These are phyloP conservation scores for Chymomyza caudatula DNA, from an alignment of 2,888 invertebrate genomes.

Conservation along the genomic window DNA sequence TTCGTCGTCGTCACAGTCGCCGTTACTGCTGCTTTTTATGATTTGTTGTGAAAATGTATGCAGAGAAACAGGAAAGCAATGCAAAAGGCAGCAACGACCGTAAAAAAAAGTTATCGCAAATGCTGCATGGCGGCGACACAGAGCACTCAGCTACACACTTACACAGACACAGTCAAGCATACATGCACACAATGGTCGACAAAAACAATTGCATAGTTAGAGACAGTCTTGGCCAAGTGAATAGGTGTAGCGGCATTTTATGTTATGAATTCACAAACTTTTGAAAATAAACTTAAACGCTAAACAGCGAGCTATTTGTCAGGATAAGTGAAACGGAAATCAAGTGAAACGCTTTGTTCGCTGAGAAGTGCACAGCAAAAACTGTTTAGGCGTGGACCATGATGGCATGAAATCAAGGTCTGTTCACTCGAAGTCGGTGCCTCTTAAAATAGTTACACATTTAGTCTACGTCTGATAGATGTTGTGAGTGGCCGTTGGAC, in stretches of 20 bases:
- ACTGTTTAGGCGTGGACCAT: too few relatives aligned
- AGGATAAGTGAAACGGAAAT: too few relatives aligned
- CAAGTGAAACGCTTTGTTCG: too few relatives aligned
- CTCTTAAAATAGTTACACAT: too few relatives aligned
- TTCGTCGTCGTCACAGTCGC: constrained; percentile 16
- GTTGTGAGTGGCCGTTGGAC: too few relatives aligned
- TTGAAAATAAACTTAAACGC: too few relatives aligned
- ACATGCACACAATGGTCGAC: constrained; percentile 37
- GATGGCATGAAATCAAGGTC: too few relatives aligned
- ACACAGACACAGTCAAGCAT: constrained; percentile 10
- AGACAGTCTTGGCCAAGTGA: constrained; percentile 29
- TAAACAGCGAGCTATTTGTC: too few relatives aligned
- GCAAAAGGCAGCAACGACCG: background rate
- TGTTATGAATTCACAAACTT: too few relatives aligned
- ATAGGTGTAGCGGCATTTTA: constrained; percentile 11
- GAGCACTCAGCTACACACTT: constrained; percentile 24
- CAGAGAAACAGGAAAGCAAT: constrained; percentile 59
- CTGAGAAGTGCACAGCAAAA: too few relatives aligned
- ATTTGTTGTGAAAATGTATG: constrained; percentile 66
- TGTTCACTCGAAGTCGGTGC: too few relatives aligned
- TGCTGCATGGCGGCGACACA: constrained; percentile 45
- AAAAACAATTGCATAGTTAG: constrained; percentile 35
- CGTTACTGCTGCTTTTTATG: constrained; percentile 54
- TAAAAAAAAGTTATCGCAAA: constrained; percentile 27
- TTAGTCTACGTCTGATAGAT: too few relatives aligned